Evolutionary conservation across 2,113 vertebrate species (phyloP).

Genomic region (Rhinoptilus africanus): DNA sequence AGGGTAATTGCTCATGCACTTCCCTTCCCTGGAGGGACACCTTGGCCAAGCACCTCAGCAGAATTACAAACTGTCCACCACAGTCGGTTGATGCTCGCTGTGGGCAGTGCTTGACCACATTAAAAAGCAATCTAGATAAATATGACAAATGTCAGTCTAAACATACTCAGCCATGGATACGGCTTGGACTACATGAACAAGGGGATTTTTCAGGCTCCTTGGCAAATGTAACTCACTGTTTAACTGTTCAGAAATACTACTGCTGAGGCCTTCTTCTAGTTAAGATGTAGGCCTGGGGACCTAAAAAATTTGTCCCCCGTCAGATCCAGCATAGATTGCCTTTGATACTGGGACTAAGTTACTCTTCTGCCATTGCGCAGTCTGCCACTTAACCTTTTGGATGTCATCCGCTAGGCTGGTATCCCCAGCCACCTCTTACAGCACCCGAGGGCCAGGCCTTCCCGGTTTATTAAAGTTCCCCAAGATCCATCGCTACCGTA

Average conservation of each 20-base stretch:
- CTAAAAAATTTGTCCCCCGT: not conserved
- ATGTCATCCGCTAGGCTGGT: not conserved
- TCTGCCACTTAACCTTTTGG: not conserved
- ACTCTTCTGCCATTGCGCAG: not conserved
- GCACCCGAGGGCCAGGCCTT: not conserved
- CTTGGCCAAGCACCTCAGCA: not conserved
- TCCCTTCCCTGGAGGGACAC: not conserved
- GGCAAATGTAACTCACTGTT: not conserved
- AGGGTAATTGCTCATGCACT: not conserved
- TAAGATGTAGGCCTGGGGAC: not conserved
- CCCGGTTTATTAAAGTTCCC: not conserved
- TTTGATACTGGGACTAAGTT: not conserved
- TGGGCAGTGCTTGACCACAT: not conserved
- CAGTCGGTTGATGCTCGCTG: not conserved
- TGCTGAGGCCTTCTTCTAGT: not conserved
- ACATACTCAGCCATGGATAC: not conserved
- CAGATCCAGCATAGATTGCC: not conserved
- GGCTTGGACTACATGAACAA: not conserved
- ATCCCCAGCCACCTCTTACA: not conserved
- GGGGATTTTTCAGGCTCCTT: not conserved
- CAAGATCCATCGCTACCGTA: not conserved
- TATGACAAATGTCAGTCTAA: not conserved
- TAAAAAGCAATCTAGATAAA: not conserved
- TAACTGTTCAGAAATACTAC: not conserved
- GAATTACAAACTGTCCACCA: not conserved